Base-by-base conservation (phyloP, 2,797 vertebrate species). In the Sebastes itinus region DNA sequence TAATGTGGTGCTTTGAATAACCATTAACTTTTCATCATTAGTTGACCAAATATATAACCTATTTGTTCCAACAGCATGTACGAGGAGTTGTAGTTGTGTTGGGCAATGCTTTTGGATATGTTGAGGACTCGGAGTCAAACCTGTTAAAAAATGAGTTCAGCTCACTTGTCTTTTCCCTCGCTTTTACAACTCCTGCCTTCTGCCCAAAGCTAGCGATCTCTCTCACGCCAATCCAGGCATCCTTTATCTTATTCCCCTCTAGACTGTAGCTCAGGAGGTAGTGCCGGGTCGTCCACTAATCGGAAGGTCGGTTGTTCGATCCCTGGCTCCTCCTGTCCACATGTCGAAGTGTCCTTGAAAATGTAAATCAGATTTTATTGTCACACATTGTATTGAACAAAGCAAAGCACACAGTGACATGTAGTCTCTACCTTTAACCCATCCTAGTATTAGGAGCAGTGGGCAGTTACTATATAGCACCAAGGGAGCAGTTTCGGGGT, bases 401-500 rank as follows among this genome's bases (percentile, higher is more conserved):
- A 38, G 0, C 6, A 18, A 16, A 46, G 42, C 42, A 46, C 42
- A 46, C 42, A 46, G 42, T 46, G 42, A 7, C 42, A 46, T 46
- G 14, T 46, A 46, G 42, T 46, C 14, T 46, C 42, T 46, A 6
- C 1, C 14, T 46, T 46, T 46, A 46, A 46, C 14, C 14, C 42
- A 46, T 46, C 42, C 14, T 46, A 46, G 42, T 46, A 46, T 46
- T 46, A 46, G 42, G 42, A 46, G 42, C 16, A 46, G 16, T 46
- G 42, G 42, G 42, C 42, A 46, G 42, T 7, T 46, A 46, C 42
- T 46, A 18, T 18, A 3, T 0, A 46, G 16, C 42, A 0, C 42
- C 42, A 7, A 0, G 42, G 16, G 42, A 46, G 42, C 42, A 46
- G 42, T 46, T 46, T 16, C 0, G 42, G 42, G 1, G 1, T 46